Conservation (phyloP, 2,888 invertebrate genomes). For the Allygus modestus region DNA sequence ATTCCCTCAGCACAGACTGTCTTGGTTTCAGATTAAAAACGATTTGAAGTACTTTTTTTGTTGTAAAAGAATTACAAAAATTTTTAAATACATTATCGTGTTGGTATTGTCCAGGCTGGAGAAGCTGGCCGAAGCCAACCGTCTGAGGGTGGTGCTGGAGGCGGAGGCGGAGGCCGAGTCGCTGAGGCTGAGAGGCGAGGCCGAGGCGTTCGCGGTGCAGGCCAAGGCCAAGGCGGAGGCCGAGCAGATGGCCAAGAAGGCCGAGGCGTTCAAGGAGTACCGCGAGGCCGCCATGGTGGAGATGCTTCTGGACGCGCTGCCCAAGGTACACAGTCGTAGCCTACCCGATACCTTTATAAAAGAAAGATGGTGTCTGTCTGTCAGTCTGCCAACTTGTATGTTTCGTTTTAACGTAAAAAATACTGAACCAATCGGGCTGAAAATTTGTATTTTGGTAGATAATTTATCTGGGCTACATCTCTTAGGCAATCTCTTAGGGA, state of each 20-base stretch:
- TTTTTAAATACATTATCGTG: too few relatives aligned
- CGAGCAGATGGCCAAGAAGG: slow-evolving; percentile 98
- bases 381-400: background rate
- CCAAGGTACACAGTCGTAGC: slow-evolving; percentile 85
- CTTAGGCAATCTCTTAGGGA: too few relatives aligned
- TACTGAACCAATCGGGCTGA: too few relatives aligned
- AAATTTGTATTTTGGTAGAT: too few relatives aligned
- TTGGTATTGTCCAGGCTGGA: slow-evolving; percentile 80
- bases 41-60: too few relatives aligned
- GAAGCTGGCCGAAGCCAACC: slow-evolving; percentile 96
- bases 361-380: too few relatives aligned
- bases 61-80: too few relatives aligned
- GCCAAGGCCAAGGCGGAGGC: slow-evolving; percentile 98
- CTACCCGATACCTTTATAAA: background rate
- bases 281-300: slow-evolving; percentile 97
- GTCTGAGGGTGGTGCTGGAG: slow-evolving; percentile 91
- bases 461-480: background rate
- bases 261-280: slow-evolving; percentile 98
- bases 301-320: slow-evolving; percentile 96
- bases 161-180: slow-evolving; percentile 98
- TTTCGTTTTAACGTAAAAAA: too few relatives aligned
- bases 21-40: too few relatives aligned
- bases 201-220: slow-evolving; percentile 94
- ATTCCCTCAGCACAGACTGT: too few relatives aligned
- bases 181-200: slow-evolving; percentile 89